A percentile compares a stretch with the other conserved stretches of the same genome.
phyloP scores from a whole-genome alignment of 2,113 vertebrate genomes.

The Natator depressus region DNA sequence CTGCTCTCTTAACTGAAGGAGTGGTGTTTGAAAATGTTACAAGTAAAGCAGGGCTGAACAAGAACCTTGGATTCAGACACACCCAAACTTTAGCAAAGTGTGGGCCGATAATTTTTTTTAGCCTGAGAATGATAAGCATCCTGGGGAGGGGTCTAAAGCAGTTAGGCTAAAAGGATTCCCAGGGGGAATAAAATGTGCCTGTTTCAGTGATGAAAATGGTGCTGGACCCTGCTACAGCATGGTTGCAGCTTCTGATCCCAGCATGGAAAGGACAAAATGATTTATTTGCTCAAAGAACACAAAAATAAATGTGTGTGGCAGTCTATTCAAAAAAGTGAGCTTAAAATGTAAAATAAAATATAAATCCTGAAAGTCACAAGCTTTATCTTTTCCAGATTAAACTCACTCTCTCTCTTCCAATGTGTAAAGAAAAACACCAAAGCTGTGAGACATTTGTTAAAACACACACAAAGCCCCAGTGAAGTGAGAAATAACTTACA shows the following conservation, averaged over 20 bases:
- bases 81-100: rapidly evolving
- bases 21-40: neutral
- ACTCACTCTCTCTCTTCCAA: neutral
- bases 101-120: neutral
- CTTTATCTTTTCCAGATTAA: neutral
- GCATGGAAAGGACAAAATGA: neutral
- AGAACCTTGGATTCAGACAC: neutral
- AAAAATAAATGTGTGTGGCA: neutral
- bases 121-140: rapidly evolving
- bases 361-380: neutral
- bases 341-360: neutral
- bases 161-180: neutral
- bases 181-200: neutral
- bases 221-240: neutral
- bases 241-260: neutral
- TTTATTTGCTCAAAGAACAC: neutral
- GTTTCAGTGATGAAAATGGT: neutral
- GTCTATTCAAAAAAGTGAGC: neutral
- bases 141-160: neutral
- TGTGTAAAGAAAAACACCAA: neutral
- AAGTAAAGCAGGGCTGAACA: neutral
- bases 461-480: neutral
- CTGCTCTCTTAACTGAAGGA: neutral
- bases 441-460: neutral
- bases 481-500: slow-evolving; percentile 18